Percentiles rank a stretch among this genome's conserved stretches.
These are phyloP conservation scores for Trichonephila clavata DNA, from an alignment of 1,140 invertebrate species.

Conservation along the genomic window DNA sequence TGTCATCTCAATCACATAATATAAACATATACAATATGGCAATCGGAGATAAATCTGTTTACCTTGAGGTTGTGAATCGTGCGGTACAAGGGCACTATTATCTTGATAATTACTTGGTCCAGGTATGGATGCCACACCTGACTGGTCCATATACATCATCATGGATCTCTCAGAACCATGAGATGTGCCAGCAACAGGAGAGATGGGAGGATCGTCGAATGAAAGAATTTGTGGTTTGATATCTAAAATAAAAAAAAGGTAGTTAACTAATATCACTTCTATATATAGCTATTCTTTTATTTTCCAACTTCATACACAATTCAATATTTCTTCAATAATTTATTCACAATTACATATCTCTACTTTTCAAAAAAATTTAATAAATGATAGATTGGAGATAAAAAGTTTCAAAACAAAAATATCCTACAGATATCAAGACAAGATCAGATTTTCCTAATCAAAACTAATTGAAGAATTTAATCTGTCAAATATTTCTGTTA, in stretches of 20 bases:
- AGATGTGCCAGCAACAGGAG: constrained; percentile 74
- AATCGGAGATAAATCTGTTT: constrained; percentile 38
- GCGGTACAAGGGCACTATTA: constrained; percentile 71
- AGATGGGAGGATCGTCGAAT: constrained; percentile 76
- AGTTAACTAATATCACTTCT: neutral
- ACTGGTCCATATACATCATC: constrained; percentile 77
- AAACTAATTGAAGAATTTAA: too few relatives aligned
- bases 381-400: too few relatives aligned
- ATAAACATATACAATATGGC: neutral
- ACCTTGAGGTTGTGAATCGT: constrained; percentile 77
- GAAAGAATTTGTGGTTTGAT: constrained; percentile 75
- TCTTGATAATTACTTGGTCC: constrained; percentile 77
- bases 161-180: constrained; percentile 73
- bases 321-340: neutral
- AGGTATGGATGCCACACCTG: constrained; percentile 75
- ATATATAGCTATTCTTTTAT: neutral
- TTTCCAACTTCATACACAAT: neutral
- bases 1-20: neutral
- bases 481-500: too few relatives aligned
- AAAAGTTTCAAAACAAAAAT: too few relatives aligned
- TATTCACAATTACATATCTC: neutral
- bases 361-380: too few relatives aligned
- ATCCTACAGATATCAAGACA: too few relatives aligned
- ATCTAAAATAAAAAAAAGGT: constrained; percentile 45
- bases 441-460: too few relatives aligned